These are phyloP conservation scores for Drosophila putrida DNA, from an alignment of 2,888 invertebrate genomes.

Conservation along the genomic window DNA sequence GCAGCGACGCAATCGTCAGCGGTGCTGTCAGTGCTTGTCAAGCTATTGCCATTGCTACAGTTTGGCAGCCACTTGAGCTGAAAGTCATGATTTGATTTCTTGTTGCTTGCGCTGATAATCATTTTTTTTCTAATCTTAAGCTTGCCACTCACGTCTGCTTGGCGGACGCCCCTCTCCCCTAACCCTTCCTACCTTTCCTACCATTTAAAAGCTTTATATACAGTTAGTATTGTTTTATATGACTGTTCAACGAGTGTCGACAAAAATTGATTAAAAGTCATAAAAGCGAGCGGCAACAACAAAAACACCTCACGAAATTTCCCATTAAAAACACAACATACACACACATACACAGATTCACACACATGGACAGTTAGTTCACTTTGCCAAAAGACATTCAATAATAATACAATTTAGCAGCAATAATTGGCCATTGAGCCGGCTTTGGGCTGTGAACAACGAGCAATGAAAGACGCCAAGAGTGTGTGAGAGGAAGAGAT, in stretches of 20 bases:
- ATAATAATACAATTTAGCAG: slow-evolving; percentile 79
- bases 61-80: slow-evolving; percentile 42
- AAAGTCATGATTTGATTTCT: slow-evolving; percentile 45
- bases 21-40: slow-evolving; percentile 20
- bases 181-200: not conserved
- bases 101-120: slow-evolving; percentile 30
- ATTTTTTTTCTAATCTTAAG: slow-evolving; percentile 46
- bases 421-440: slow-evolving; percentile 73
- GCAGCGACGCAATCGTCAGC: slow-evolving; percentile 14
- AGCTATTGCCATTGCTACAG: slow-evolving; percentile 28
- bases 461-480: slow-evolving; percentile 3
- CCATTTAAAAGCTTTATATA: slow-evolving; percentile 40
- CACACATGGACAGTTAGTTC: slow-evolving; percentile 23
- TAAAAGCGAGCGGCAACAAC: slow-evolving; percentile 53
- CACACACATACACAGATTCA: not conserved
- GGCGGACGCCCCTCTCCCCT: not conserved
- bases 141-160: slow-evolving; percentile 56
- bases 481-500: slow-evolving; percentile 3
- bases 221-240: slow-evolving; percentile 63
- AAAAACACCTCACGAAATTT: slow-evolving; percentile 46
- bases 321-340: slow-evolving; percentile 58
- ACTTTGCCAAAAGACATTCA: slow-evolving; percentile 56
- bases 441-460: slow-evolving; percentile 23
- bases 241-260: slow-evolving; percentile 29
- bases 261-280: slow-evolving; percentile 51